Evolutionary conservation across 2,888 invertebrate species (phyloP).

Genomic region (Neria commutata): DNA sequence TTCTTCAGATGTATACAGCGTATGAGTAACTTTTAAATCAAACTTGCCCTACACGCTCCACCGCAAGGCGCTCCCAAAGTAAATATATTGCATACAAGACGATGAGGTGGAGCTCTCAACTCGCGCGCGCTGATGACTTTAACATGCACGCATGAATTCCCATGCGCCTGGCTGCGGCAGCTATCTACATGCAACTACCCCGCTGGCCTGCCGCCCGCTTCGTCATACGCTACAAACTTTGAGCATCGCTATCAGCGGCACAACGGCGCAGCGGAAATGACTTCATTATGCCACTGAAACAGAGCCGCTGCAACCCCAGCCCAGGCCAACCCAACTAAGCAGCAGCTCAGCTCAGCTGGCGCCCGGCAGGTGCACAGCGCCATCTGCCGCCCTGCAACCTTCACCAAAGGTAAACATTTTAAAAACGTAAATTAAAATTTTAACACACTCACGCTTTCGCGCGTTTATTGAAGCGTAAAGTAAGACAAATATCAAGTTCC

Average conservation of each 20-base stretch:
- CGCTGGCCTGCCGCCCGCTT: too few species aligned
- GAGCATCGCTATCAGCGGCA: background rate
- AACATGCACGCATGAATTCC: background rate
- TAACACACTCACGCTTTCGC: conserved; percentile 12
- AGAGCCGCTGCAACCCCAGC: conserved; percentile 1
- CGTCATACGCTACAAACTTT: too few species aligned
- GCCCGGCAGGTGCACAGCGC: conserved; percentile 22
- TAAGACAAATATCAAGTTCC: conserved; percentile 22
- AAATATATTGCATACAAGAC: too few species aligned
- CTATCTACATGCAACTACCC: too few species aligned
- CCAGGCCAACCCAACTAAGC: background rate
- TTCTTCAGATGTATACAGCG: too few species aligned
- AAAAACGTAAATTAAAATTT: conserved; percentile 28
- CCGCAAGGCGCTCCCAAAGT: too few species aligned
- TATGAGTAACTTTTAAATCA: conserved; percentile 2
- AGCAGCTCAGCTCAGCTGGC: too few species aligned
- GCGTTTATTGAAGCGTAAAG: conserved; percentile 26
- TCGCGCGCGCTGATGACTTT: background rate
- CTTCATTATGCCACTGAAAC: conserved; percentile 44
- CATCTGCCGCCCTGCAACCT: conserved; percentile 40
- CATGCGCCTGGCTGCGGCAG: too few species aligned
- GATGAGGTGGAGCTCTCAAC: too few species aligned
- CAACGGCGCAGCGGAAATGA: conserved; percentile 38
- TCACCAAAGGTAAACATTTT: conserved; percentile 49
- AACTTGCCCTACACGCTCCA: too few species aligned